Conservation (phyloP, 2,797 vertebrate species). For the Sebastes itinus region DNA sequence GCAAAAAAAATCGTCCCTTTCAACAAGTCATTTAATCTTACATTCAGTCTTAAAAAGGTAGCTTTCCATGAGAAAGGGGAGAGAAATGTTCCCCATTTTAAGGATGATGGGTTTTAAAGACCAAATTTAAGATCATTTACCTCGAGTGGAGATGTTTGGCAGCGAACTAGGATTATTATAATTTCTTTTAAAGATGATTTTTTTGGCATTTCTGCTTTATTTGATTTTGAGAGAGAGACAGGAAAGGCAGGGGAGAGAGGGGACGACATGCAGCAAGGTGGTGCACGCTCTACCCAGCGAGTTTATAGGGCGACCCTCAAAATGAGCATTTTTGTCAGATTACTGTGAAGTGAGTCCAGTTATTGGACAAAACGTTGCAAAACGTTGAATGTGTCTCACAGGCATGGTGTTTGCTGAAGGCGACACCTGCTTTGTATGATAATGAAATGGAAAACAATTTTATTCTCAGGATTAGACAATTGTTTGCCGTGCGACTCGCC, state of each 20-base stretch:
- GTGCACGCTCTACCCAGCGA: background rate
- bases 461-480: slow-evolving; percentile 55
- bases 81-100: slow-evolving; percentile 27
- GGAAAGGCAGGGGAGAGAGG: background rate
- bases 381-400: slow-evolving; percentile 34
- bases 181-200: background rate
- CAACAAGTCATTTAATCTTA: slow-evolving; percentile 52
- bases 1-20: slow-evolving; percentile 10
- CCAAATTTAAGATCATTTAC: slow-evolving; percentile 24
- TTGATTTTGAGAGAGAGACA: background rate
- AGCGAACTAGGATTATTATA: background rate
- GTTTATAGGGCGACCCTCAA: no score
- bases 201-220: background rate
- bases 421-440: slow-evolving; percentile 55
- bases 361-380: slow-evolving; percentile 39
- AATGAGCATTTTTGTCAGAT: background rate
- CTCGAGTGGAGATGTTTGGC: slow-evolving; percentile 24
- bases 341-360: background rate
- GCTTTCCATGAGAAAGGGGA: slow-evolving; percentile 30
- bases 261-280: background rate
- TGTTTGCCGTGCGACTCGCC: slow-evolving; percentile 23
- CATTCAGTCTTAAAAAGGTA: slow-evolving; percentile 31
- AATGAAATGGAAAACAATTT: slow-evolving; percentile 55
- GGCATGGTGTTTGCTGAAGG: slow-evolving; percentile 27
- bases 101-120: slow-evolving; percentile 33